phyloP scores from a whole-genome alignment of 2,888 invertebrate species.

The Isotomurus palustris region DNA sequence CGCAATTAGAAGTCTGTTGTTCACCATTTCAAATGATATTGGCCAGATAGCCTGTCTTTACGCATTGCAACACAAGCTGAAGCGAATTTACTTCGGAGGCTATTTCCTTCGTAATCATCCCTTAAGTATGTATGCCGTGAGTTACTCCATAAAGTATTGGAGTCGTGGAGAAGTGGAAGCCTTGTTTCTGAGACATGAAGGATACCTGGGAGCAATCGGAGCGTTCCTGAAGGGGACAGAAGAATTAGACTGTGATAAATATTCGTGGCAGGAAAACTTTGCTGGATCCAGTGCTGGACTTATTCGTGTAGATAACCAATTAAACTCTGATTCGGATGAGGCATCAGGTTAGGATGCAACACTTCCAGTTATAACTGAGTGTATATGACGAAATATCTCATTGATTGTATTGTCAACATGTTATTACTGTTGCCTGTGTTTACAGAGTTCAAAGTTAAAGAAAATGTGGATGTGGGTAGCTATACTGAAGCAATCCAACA shows the following conservation, averaged over 20 bases:
- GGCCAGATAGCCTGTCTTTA: conserved; percentile 67
- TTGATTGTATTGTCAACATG: too few relatives aligned
- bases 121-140: conserved; percentile 63
- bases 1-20: conserved; percentile 60
- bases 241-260: conserved; percentile 54
- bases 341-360: too few relatives aligned
- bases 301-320: conserved; percentile 12
- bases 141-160: conserved; percentile 62
- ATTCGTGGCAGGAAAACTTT: conserved; percentile 65
- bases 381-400: too few relatives aligned
- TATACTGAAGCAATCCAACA: too few relatives aligned
- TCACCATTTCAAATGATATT: conserved; percentile 65
- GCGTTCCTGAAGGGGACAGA: conserved; percentile 64
- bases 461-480: too few relatives aligned
- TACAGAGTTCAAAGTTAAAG: too few relatives aligned
- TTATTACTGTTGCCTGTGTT: too few relatives aligned
- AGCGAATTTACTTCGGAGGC: conserved; percentile 64
- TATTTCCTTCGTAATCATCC: conserved; percentile 66
- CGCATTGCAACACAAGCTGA: conserved; percentile 60
- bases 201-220: conserved; percentile 65
- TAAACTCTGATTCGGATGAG: background rate
- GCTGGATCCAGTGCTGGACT: conserved; percentile 52
- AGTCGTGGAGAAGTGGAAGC: conserved; percentile 62
- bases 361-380: too few relatives aligned
- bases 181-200: conserved; percentile 65